Percentiles rank a stretch among this genome's conserved stretches.
Conservation (phyloP, 2,797 vertebrate genomes). For the Alcedo quadribrachys region DNA sequence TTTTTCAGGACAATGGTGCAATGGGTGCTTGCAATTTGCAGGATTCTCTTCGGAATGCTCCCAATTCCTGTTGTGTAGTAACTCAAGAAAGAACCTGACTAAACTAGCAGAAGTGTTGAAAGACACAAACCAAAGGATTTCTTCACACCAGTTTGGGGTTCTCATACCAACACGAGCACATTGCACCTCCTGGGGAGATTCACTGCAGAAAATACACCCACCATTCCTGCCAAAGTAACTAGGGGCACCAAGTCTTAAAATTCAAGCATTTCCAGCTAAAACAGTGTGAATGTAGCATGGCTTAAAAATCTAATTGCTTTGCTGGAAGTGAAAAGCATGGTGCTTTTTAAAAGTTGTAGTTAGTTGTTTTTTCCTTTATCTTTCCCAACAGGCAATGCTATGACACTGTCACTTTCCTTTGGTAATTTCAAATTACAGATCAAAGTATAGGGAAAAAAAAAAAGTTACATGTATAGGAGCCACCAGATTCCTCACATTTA, state of each 20-base stretch:
- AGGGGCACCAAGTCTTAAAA: not conserved
- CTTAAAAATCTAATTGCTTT: not conserved
- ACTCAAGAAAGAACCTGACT: not conserved
- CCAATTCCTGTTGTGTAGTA: not conserved
- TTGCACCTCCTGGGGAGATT: not conserved
- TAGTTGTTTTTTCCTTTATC: not conserved
- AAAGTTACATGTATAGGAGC: not conserved
- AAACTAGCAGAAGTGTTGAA: constrained; percentile 25
- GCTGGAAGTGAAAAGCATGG: not conserved
- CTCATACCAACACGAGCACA: not conserved
- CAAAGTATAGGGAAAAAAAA: not conserved
- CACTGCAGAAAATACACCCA: not conserved
- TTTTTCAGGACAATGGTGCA: not conserved
- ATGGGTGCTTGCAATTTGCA: not conserved
- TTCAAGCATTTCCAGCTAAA: not conserved
- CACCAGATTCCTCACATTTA: not conserved
- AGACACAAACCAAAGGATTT: constrained; percentile 32
- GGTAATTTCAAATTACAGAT: not conserved
- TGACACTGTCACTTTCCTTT: not conserved
- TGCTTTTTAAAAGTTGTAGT: not conserved
- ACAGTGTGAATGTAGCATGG: not conserved
- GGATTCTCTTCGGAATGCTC: not conserved
- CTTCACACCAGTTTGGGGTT: not conserved
- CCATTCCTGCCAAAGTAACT: not conserved
- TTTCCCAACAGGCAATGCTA: not conserved